Base-by-base conservation (phyloP, 2,888 invertebrate genomes). In the Villa cingulata region DNA sequence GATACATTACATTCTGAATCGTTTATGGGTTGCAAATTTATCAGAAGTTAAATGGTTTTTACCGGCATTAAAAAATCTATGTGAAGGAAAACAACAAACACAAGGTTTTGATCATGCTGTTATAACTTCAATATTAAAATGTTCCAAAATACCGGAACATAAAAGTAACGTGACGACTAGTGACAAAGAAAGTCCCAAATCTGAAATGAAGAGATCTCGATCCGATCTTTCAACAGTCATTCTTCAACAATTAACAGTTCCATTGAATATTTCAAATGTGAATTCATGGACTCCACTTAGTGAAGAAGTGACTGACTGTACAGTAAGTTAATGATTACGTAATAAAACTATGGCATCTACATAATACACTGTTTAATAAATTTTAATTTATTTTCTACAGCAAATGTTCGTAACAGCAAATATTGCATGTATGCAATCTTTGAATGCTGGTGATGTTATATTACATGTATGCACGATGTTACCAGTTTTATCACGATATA, bases 401-500 rank as follows among this genome's bases (percentile, higher is more conserved):
- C 81, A 81, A 63, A 76, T 86, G 66, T 81, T 92, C 59, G 73
- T 83, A 48, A 76, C 81, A 49, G 83, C 84, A 45, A 91, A 91
- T 63, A 75, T 83, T 4, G 78, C 81, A 34, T 78, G 79, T 56
- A 73, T 95, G 46, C 85, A 88, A 71, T 79, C 82, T 55, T 73
- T 90, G 51, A 78, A 86, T 56, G 92, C 88, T 1, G 88, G 88
- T 27, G 81, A 86, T 57, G 80, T 81, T 14, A 70, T 94, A 48
- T 73, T 91, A 37, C 83, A 87, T 58, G 80, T 90, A 55, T 92
- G 92, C 63, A 74, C 83, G 4, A 79, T 79, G 51, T 74, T 92
- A 59, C 85, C 88, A 0, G 62, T 72, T 70, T 53, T 77, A 65
- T 66, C 72, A 66, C 56, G 76, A 66, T 70, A 72, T 71, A 55